Conservation (phyloP, 2,113 vertebrate species). For the Artemisiospiza belli region DNA sequence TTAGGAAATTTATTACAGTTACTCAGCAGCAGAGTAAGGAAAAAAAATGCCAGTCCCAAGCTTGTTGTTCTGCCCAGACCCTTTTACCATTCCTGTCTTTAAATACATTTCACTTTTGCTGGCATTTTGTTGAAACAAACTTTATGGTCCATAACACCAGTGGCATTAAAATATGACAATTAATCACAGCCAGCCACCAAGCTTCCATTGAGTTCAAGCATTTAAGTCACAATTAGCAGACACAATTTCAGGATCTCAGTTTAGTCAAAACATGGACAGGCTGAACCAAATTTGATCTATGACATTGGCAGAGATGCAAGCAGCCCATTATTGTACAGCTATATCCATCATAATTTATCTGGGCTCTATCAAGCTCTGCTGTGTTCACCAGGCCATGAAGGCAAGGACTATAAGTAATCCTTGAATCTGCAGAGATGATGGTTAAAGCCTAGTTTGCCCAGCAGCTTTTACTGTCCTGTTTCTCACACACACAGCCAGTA, state of each 20-base stretch:
- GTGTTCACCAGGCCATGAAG: not conserved
- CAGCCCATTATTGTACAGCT: not conserved
- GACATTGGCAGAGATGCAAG: not conserved
- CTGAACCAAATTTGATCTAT: conserved; percentile 15
- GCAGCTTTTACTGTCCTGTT: not conserved
- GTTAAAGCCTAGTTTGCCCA: not conserved
- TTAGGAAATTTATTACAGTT: not conserved
- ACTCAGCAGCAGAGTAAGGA: not conserved
- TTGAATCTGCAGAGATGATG: not conserved
- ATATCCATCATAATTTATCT: conserved; percentile 23
- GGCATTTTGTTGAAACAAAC: conserved; percentile 35
- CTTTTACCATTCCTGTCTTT: not conserved
- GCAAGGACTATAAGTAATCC: not conserved
- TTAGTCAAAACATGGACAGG: not conserved
- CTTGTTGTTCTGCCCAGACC: conserved; percentile 3
- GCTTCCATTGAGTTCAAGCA: not conserved
- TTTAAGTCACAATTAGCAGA: conserved; percentile 51
- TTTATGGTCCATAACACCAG: conserved; percentile 6
- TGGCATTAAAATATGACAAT: not conserved
- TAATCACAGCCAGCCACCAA: not conserved
- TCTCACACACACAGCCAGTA: fast-evolving
- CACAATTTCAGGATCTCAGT: conserved; percentile 4
- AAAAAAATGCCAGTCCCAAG: not conserved
- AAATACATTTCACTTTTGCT: not conserved
- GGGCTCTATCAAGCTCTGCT: not conserved